Conservation (phyloP, 2,888 invertebrate genomes). For the Mythimna albipuncta region DNA sequence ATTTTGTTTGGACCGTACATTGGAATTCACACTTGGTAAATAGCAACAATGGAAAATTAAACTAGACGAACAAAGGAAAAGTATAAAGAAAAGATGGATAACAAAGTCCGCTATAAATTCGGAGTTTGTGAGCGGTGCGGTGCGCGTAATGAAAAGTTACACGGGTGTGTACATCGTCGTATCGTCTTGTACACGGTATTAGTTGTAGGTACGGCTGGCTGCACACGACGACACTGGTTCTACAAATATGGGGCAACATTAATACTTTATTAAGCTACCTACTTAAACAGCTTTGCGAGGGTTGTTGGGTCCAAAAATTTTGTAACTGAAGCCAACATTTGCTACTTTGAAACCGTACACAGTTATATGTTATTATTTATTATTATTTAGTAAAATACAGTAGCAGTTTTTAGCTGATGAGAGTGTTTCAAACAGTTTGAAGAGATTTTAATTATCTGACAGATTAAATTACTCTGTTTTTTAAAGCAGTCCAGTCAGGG, state of each 20-base stretch:
- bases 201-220: constrained; percentile 16
- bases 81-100: constrained; percentile 68
- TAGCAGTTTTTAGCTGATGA: no score
- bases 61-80: constrained; percentile 53
- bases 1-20: constrained; percentile 46
- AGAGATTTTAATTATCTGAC: no score
- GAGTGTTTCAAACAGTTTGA: no score
- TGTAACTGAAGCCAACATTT: neutral
- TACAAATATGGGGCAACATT: constrained; percentile 20
- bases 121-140: constrained; percentile 66
- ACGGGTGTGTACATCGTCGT: constrained; percentile 44
- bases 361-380: no score
- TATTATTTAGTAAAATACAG: no score
- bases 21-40: constrained; percentile 50
- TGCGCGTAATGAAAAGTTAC: constrained; percentile 76
- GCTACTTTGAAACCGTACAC: neutral
- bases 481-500: no score
- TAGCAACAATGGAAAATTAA: constrained; percentile 61
- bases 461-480: no score
- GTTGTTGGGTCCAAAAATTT: neutral
- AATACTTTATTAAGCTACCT: constrained; percentile 20
- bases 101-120: constrained; percentile 74
- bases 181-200: constrained; percentile 41
- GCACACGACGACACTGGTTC: constrained; percentile 23
- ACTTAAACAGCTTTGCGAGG: constrained; percentile 13